Conservation (phyloP, 2,797 vertebrate genomes). For the Hypotaenidia okinawae region DNA sequence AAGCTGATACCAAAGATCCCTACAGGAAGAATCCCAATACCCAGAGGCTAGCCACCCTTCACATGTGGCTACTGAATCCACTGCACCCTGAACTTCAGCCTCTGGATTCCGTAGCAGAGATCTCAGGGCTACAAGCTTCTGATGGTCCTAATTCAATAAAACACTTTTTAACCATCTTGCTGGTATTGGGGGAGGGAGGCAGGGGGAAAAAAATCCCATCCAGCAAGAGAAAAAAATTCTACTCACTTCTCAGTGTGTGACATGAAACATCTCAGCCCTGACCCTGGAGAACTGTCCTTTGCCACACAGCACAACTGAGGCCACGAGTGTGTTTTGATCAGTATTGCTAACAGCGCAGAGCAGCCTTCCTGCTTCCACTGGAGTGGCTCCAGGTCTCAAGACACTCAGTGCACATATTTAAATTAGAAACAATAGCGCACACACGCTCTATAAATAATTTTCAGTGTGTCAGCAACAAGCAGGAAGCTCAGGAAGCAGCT, state of each 20-base stretch:
- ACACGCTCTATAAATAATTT: neutral
- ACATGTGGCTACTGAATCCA: neutral
- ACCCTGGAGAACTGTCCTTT: neutral
- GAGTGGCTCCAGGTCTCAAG: neutral
- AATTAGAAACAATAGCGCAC: neutral
- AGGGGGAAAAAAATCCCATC: neutral
- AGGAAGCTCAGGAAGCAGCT: neutral
- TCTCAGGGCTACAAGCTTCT: neutral
- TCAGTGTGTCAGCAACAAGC: neutral
- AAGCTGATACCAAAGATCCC: neutral
- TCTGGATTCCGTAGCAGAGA: neutral
- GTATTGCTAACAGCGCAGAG: neutral
- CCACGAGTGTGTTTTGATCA: neutral
- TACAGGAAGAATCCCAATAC: rapidly evolving
- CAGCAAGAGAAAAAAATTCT: neutral
- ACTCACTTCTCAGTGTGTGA: neutral
- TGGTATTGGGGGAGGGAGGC: neutral
- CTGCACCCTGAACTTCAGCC: neutral
- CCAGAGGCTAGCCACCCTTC: neutral
- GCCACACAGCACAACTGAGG: neutral
- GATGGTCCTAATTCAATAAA: neutral
- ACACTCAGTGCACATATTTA: neutral
- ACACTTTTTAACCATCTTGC: neutral
- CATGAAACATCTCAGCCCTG: neutral
- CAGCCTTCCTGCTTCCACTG: neutral